Conservation (phyloP, 2,888 invertebrate genomes). For the Lasioglossum pauxillum region DNA sequence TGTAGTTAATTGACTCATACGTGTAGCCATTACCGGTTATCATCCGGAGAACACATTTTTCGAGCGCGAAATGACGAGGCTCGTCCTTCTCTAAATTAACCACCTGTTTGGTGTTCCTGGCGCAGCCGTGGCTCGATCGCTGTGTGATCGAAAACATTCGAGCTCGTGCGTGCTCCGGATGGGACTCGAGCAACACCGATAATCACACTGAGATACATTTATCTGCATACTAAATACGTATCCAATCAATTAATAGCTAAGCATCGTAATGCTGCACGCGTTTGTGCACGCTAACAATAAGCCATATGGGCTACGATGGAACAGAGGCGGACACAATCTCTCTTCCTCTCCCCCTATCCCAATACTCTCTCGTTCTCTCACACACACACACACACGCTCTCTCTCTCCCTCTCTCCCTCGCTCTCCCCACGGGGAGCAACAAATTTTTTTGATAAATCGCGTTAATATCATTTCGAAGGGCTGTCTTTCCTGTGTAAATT, state of each 20-base stretch:
- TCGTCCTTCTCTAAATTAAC: constrained; percentile 37
- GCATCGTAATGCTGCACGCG: constrained; percentile 65
- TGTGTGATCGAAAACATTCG: constrained; percentile 18
- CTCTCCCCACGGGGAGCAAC: background rate
- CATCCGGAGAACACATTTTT: background rate
- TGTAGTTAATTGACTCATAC: constrained; percentile 25
- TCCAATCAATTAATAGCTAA: constrained; percentile 72
- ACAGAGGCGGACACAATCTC: background rate
- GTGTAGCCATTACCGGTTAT: background rate
- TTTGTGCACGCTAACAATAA: constrained; percentile 59
- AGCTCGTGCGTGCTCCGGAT: constrained; percentile 18
- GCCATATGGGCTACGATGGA: constrained; percentile 64
- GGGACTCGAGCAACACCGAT: constrained; percentile 33
- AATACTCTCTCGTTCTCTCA: background rate
- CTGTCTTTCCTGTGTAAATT: too few relatives aligned
- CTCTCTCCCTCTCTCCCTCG: background rate
- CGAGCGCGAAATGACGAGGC: background rate
- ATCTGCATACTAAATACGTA: constrained; percentile 67
- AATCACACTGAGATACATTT: constrained; percentile 60
- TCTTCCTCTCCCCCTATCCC: background rate
- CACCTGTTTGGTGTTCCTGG: constrained; percentile 40
- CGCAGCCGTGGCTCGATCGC: constrained; percentile 7
- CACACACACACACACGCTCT: background rate
- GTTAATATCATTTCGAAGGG: too few relatives aligned
- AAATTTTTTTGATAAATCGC: too few relatives aligned